Conservation (phyloP, 2,113 vertebrate species). For the Hippolais icterina region DNA sequence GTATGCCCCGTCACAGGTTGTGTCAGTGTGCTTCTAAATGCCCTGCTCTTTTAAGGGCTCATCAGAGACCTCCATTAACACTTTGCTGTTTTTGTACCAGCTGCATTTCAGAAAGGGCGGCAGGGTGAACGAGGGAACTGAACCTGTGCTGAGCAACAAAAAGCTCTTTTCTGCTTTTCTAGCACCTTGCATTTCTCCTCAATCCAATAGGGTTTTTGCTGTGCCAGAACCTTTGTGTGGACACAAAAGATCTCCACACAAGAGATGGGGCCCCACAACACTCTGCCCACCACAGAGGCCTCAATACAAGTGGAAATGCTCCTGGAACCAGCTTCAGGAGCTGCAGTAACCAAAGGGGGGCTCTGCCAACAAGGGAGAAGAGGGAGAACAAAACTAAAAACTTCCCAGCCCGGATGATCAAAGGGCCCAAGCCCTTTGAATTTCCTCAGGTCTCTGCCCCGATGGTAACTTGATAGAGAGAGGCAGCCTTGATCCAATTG, state of each 20-base stretch:
- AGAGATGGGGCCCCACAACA: neutral
- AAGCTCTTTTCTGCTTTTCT: neutral
- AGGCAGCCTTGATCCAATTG: neutral
- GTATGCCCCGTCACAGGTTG: neutral
- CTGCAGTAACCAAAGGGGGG: neutral
- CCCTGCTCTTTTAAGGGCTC: neutral
- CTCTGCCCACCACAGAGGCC: neutral
- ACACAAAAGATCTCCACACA: neutral
- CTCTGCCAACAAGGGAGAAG: neutral
- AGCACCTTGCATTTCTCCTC: neutral
- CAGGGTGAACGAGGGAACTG: neutral
- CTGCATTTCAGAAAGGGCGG: neutral
- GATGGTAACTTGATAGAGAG: neutral
- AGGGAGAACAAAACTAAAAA: neutral
- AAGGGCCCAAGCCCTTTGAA: neutral
- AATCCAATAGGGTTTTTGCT: neutral
- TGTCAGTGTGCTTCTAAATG: neutral
- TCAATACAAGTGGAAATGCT: neutral
- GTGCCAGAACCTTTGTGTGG: neutral
- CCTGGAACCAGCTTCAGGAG: neutral
- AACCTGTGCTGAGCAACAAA: neutral
- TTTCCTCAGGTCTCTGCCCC: neutral
- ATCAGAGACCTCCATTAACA: neutral
- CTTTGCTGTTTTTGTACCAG: fast-evolving
- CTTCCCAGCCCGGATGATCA: neutral